Percentiles rank a stretch among this genome's conserved stretches.
These are phyloP conservation scores for Fabriciana adippe DNA, from an alignment of 2,888 invertebrate genomes.

Conservation along the genomic window DNA sequence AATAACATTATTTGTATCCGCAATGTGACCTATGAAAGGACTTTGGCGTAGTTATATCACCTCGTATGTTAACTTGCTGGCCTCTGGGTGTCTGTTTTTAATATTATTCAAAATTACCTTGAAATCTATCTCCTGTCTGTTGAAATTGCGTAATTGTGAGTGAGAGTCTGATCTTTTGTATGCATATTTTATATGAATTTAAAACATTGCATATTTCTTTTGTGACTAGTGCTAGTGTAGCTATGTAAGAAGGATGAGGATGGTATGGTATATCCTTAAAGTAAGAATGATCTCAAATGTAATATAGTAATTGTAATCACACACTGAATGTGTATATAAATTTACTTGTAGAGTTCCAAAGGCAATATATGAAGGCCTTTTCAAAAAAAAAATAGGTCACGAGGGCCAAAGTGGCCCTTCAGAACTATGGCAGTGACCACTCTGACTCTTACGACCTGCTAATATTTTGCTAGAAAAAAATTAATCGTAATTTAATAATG, in stretches of 20 bases:
- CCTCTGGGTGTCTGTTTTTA: conserved; percentile 71
- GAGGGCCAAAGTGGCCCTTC: conserved; percentile 10
- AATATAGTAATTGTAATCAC: conserved; percentile 53
- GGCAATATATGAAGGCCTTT: conserved; percentile 68
- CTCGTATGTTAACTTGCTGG: conserved; percentile 60
- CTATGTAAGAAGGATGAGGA: conserved; percentile 24
- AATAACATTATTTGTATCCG: neutral
- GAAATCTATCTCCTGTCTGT: conserved; percentile 45
- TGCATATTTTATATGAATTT: conserved; percentile 27
- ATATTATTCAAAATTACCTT: conserved; percentile 71
- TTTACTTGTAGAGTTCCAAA: conserved; percentile 49
- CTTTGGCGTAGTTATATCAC: conserved; percentile 11
- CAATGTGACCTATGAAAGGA: neutral
- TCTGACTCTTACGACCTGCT: neutral
- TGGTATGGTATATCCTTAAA: neutral
- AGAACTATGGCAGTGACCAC: neutral
- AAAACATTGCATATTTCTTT: conserved; percentile 46
- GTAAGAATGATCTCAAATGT: conserved; percentile 64
- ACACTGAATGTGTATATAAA: conserved; percentile 50
- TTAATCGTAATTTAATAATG: conserved; percentile 61
- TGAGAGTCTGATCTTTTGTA: conserved; percentile 45
- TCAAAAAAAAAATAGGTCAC: conserved; percentile 40
- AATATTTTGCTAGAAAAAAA: conserved; percentile 48
- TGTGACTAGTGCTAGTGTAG: conserved; percentile 45
- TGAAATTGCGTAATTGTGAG: conserved; percentile 34